phyloP scores from a whole-genome alignment of 2,888 invertebrate species.

The Caenorhabditis sp. region DNA sequence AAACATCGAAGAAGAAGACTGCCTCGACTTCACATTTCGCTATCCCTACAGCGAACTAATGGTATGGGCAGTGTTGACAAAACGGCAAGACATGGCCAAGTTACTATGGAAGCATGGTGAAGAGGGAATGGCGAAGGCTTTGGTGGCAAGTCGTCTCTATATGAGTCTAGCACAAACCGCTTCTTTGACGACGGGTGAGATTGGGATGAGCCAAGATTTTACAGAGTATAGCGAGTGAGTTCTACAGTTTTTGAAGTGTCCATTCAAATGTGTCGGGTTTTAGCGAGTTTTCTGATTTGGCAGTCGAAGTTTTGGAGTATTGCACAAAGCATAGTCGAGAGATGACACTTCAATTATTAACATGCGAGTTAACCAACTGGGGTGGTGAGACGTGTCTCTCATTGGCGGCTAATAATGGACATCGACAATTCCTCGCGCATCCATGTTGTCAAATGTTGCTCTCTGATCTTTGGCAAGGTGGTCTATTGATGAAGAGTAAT shows the following conservation, averaged over 20 bases:
- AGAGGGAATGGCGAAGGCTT: constrained; percentile 87
- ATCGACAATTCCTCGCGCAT: constrained; percentile 76
- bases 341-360: constrained; percentile 86
- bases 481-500: constrained; percentile 83
- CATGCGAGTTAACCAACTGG: constrained; percentile 96
- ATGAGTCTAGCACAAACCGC: constrained; percentile 97
- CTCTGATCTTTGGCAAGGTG: constrained; percentile 99
- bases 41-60: constrained; percentile 92
- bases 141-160: constrained; percentile 78
- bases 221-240: constrained; percentile 46
- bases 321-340: constrained; percentile 93
- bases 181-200: constrained; percentile 94
- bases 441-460: constrained; percentile 85
- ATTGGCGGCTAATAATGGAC: constrained; percentile 92
- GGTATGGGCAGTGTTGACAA: constrained; percentile 96
- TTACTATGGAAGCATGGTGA: constrained; percentile 99
- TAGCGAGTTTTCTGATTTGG: constrained; percentile 74
- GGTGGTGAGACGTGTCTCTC: constrained; percentile 96
- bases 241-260: neutral
- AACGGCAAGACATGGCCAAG: constrained; percentile 87
- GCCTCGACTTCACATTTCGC: constrained; percentile 58
- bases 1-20: constrained; percentile 43
- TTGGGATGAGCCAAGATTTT: constrained; percentile 74
- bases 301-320: constrained; percentile 90
- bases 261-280: no score